These are phyloP conservation scores for Cyclopterus lumpus DNA, from an alignment of 2,797 vertebrate genomes.

Conservation along the genomic window DNA sequence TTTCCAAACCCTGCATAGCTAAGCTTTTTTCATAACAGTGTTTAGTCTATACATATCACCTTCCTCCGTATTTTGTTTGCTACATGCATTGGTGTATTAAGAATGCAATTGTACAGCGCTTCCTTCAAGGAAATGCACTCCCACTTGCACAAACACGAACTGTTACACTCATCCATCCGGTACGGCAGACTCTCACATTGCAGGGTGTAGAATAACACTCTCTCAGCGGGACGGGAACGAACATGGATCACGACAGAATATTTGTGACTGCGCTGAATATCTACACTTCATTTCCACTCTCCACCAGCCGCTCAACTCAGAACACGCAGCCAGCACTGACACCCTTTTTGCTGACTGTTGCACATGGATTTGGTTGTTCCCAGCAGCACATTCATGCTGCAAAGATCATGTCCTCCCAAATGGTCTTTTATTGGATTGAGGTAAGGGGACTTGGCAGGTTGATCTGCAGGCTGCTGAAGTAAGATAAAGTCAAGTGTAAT, in stretches of 20 bases:
- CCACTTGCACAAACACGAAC: conserved; percentile 52
- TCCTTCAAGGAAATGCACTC: conserved; percentile 66
- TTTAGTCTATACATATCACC: conserved; percentile 55
- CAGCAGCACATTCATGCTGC: not conserved
- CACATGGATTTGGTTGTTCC: not conserved
- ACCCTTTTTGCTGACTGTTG: conserved; percentile 1
- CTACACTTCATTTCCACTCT: conserved; percentile 20
- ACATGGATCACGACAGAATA: conserved; percentile 22
- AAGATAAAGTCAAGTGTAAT: not conserved
- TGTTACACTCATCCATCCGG: conserved; percentile 65
- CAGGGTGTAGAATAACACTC: conserved; percentile 47
- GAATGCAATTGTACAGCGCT: conserved; percentile 51
- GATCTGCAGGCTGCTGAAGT: not conserved
- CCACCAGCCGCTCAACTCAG: conserved; percentile 3
- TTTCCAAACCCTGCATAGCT: conserved; percentile 8
- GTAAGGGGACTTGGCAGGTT: not conserved
- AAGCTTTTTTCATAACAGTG: conserved; percentile 38
- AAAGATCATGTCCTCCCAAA: conserved; percentile 4
- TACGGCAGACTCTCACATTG: conserved; percentile 50
- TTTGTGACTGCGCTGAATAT: conserved; percentile 42
- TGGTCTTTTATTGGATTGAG: conserved; percentile 4
- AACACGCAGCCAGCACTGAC: not conserved
- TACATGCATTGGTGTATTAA: conserved; percentile 33
- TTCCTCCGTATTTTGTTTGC: conserved; percentile 37
- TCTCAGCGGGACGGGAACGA: conserved; percentile 47